These are phyloP conservation scores for Nothocercus nigrocapillus DNA, from an alignment of 2,113 vertebrate genomes.

Conservation along the genomic window DNA sequence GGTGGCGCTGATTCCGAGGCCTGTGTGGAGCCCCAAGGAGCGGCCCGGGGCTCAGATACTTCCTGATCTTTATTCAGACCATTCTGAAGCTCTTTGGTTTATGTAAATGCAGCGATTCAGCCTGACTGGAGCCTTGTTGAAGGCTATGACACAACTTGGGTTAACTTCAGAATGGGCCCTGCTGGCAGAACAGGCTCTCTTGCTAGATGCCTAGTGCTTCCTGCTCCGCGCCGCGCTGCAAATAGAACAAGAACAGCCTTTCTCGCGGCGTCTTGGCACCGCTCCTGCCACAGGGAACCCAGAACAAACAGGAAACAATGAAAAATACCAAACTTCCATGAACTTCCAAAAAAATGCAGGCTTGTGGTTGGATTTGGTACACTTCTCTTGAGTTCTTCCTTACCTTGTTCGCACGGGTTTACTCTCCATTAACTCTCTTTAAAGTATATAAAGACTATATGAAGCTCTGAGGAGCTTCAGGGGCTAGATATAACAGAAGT, in stretches of 20 bases:
- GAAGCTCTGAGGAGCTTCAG: neutral
- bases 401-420: neutral
- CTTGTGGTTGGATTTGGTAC: neutral
- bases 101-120: conserved; percentile 13
- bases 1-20: neutral
- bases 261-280: conserved; percentile 51
- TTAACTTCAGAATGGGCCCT: conserved; percentile 45
- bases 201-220: conserved; percentile 64
- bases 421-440: neutral
- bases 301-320: conserved; percentile 58
- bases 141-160: conserved; percentile 45
- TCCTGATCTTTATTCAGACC: neutral
- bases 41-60: neutral
- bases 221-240: conserved; percentile 41
- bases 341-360: neutral
- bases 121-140: neutral
- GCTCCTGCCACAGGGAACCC: conserved; percentile 43
- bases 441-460: neutral
- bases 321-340: conserved; percentile 43
- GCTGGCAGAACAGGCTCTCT: conserved; percentile 53
- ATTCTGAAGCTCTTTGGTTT: neutral
- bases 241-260: conserved; percentile 67
- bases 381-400: neutral
- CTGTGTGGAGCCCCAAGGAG: neutral
- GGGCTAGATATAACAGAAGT: neutral